Percentiles rank a stretch among this genome's conserved stretches.
These are phyloP conservation scores for Lissocephala sabroskyi DNA, from an alignment of 2,888 invertebrate genomes.

Conservation along the genomic window DNA sequence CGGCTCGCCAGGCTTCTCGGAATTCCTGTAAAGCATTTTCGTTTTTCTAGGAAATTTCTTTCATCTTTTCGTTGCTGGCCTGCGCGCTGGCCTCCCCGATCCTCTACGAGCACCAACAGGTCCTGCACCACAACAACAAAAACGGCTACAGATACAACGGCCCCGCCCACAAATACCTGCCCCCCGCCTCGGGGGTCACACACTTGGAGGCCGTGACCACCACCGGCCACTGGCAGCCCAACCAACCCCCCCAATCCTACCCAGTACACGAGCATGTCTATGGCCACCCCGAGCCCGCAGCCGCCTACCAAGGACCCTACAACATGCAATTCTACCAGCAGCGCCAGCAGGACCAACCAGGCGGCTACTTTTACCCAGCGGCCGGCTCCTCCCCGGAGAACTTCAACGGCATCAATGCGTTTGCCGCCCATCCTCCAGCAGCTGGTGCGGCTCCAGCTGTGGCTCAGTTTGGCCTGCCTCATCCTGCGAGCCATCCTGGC, in stretches of 20 bases:
- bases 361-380: not conserved
- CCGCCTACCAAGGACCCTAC: conserved; percentile 26
- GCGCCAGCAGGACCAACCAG: not conserved
- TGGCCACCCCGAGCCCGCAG: not conserved
- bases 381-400: not conserved
- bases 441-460: conserved; percentile 19
- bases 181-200: conserved; percentile 25
- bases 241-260: not conserved
- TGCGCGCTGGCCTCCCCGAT: no score
- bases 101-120: not conserved
- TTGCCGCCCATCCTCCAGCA: conserved; percentile 20
- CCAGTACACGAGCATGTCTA: conserved; percentile 18
- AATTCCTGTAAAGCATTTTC: no score
- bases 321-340: conserved; percentile 29
- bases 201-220: conserved; percentile 20
- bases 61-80: no score
- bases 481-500: conserved; percentile 22
- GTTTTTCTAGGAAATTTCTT: no score
- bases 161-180: conserved; percentile 47
- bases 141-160: conserved; percentile 50
- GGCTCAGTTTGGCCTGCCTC: conserved; percentile 24
- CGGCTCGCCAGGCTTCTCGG: no score
- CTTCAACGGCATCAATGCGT: conserved; percentile 16
- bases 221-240: conserved; percentile 31
- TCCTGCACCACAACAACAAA: conserved; percentile 10